Percentiles rank a stretch among this genome's conserved stretches.
These are phyloP conservation scores for Sarcophaga peregrina DNA, from an alignment of 1,140 invertebrate species.

Conservation along the genomic window DNA sequence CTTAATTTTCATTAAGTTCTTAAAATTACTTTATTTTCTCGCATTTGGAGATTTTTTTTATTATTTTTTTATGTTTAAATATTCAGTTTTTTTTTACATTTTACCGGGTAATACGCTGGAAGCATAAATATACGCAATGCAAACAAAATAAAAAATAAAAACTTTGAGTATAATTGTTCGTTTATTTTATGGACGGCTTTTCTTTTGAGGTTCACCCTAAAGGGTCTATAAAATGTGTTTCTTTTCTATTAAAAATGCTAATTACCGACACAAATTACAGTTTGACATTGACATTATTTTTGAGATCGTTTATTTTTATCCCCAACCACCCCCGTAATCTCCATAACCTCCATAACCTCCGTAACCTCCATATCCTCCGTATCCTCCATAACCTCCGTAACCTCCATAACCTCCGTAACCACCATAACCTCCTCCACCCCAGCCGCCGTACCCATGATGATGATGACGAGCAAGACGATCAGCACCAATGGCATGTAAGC, in stretches of 20 bases:
- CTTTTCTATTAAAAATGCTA: not conserved
- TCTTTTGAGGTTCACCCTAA: constrained; percentile 14
- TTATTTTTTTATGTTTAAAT: too few relatives aligned
- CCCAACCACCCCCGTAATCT: not conserved
- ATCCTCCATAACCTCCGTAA: not conserved
- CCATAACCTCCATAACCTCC: not conserved
- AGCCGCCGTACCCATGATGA: not conserved
- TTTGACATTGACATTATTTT: not conserved
- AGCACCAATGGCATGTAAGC: not conserved
- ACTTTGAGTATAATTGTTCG: too few relatives aligned
- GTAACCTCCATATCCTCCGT: not conserved
- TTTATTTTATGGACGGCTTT: too few relatives aligned
- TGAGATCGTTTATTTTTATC: not conserved
- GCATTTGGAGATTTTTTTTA: too few relatives aligned
- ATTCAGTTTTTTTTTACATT: too few relatives aligned
- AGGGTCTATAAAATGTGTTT: not conserved
- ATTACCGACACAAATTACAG: not conserved
- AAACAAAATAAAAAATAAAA: too few relatives aligned
- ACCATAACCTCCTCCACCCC: constrained; percentile 28
- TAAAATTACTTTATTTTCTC: too few relatives aligned
- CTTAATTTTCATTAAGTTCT: too few relatives aligned
- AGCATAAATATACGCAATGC: too few relatives aligned
- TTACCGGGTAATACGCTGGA: too few relatives aligned
- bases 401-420: not conserved
- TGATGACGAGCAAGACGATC: constrained; percentile 18